Base-by-base conservation (phyloP, 2,113 vertebrate species). In the Cyphotilapia sp. region DNA sequence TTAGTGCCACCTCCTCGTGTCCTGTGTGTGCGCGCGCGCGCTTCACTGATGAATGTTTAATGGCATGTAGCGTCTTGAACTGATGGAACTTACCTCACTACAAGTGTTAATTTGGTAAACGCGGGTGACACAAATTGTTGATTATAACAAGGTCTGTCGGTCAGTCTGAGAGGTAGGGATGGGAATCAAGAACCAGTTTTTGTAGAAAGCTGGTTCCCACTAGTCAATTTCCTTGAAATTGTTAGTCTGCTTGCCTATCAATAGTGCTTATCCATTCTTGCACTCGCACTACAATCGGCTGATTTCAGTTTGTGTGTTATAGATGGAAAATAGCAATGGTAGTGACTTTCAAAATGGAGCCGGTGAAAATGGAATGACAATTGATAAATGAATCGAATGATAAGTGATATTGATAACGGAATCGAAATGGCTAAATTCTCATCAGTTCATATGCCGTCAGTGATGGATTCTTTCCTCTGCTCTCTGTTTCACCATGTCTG, bases 1-100 rank as follows among this genome's bases (percentile, higher is more conserved):
- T 47, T 76, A 29, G 69, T 45, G 38, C 40, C 69, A 45, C 69
- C 40, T 27, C 22, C 66, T 45, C 6, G 4, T 45, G 38, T 71
- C 14, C 13, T 61, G 27, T 61, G 57, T 3, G 19, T 10, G n/a
- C 0, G 7, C 0, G 1, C 1, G 31, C 1, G 2, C 0, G 4
- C 69, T 76, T 47, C 24, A 27, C 69, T 47, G 40, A 76, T 27
- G 42, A 45, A 47, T 47, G 3, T 29, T 22, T 76, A 76, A 76
- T 47, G 42, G 24, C 6, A 29, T 47, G 69, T 47, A 76, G 40
- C 1, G 8, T 76, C 69, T 76, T 76, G 9, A 45, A 76, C 14
- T 11, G 22, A 17, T 74, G 22, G 69, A 27, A 1, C 40, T 14
- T 45, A 35, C 22, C 22, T 47, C 40, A 76, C 14, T 45, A 17